Evolutionary conservation across 2,888 invertebrate species (phyloP).

Genomic region (Congeria kusceri): DNA sequence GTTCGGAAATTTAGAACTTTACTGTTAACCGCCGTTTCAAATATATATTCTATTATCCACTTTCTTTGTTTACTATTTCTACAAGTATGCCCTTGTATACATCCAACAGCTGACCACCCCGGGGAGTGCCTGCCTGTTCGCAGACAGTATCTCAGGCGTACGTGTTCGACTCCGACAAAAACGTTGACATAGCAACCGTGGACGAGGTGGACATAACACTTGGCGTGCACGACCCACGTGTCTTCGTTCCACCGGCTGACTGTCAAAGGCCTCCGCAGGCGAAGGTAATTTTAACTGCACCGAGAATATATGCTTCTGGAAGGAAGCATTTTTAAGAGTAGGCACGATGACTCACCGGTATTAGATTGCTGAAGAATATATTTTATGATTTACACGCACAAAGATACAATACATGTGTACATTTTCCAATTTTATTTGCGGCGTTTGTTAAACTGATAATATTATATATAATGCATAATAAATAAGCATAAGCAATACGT

Average conservation of each 20-base stretch:
- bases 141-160: constrained; percentile 39
- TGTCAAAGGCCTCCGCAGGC: not conserved
- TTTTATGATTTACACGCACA: no score
- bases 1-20: no score
- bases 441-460: no score
- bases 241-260: constrained; percentile 35
- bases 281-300: no score
- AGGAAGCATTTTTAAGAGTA: no score
- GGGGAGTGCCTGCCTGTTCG: constrained; percentile 46
- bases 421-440: no score
- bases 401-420: no score
- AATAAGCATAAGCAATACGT: no score
- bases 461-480: no score
- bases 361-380: no score
- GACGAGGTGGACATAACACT: constrained; percentile 37
- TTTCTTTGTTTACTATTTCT: not conserved
- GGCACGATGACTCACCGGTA: no score
- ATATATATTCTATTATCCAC: not conserved
- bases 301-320: no score
- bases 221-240: constrained; percentile 34
- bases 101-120: constrained; percentile 15
- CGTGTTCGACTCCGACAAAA: constrained; percentile 47
- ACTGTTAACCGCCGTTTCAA: not conserved
- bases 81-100: not conserved
- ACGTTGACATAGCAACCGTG: constrained; percentile 39